phyloP scores from a whole-genome alignment of 2,888 invertebrate genomes.

The Sepiola atlantica region DNA sequence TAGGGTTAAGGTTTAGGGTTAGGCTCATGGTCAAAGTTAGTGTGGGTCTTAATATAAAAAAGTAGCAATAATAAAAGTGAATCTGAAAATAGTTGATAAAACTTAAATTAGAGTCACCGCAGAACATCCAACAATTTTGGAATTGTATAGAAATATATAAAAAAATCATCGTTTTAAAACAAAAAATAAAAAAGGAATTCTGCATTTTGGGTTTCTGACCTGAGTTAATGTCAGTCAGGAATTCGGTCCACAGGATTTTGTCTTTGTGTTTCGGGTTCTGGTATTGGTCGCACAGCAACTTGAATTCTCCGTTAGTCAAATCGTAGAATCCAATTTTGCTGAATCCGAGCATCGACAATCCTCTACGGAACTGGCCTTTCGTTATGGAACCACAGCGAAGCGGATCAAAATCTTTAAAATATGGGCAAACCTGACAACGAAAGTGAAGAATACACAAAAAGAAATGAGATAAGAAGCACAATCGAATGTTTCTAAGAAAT shows the following conservation, averaged over 20 bases:
- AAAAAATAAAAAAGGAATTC: no score
- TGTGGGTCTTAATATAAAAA: no score
- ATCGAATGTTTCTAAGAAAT: not conserved
- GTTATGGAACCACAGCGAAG: slow-evolving; percentile 72
- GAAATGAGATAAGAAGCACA: not conserved
- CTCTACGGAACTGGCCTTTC: slow-evolving; percentile 71
- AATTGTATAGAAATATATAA: no score
- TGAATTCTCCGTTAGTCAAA: slow-evolving; percentile 70
- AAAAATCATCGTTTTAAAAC: no score
- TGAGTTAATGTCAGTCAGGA: slow-evolving; percentile 72
- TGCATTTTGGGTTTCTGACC: slow-evolving; percentile 64
- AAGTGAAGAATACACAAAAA: not conserved
- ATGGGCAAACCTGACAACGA: slow-evolving; percentile 68
- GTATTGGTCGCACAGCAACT: slow-evolving; percentile 68
- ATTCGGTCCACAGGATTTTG: slow-evolving; percentile 71
- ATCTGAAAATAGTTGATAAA: not conserved
- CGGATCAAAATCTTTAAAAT: slow-evolving; percentile 74
- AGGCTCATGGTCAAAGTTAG: no score
- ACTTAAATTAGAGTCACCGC: not conserved
- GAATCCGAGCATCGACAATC: slow-evolving; percentile 70
- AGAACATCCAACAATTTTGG: no score
- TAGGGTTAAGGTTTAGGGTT: no score
- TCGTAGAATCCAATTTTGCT: slow-evolving; percentile 72
- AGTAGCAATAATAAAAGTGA: not conserved
- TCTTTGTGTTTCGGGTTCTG: slow-evolving; percentile 66